Conservation (phyloP, 2,113 vertebrate species). For the Phrynocephalus versicolor region DNA sequence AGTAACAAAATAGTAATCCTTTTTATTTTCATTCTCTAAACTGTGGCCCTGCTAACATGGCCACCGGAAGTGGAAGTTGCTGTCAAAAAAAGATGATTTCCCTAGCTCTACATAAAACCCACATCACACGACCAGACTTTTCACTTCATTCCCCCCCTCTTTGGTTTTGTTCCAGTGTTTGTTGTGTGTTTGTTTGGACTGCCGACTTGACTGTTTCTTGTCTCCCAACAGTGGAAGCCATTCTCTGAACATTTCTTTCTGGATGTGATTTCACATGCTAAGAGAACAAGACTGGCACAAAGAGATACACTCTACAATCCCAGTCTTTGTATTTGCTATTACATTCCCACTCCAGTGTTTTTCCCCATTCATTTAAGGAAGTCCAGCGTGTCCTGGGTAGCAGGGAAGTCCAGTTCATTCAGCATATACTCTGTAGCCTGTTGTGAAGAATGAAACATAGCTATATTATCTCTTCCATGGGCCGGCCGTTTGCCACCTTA, state of each 20-base stretch:
- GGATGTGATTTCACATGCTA: slow-evolving; percentile 4
- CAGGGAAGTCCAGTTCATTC: slow-evolving; percentile 39
- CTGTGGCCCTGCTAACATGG: too few species aligned
- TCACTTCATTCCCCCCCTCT: not conserved
- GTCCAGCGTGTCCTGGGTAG: slow-evolving; percentile 39
- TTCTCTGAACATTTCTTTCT: slow-evolving; percentile 19
- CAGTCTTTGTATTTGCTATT: slow-evolving; percentile 21
- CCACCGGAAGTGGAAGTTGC: too few species aligned
- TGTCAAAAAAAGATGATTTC: too few species aligned
- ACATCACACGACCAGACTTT: too few species aligned
- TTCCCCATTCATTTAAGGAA: slow-evolving; percentile 38
- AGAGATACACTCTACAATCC: not conserved
- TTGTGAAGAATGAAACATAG: slow-evolving; percentile 45
- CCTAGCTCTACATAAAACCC: too few species aligned
- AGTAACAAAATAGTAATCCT: too few species aligned
- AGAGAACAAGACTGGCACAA: not conserved
- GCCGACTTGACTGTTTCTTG: not conserved
- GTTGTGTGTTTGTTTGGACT: slow-evolving; percentile 29
- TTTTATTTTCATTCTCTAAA: too few species aligned
- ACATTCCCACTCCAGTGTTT: not conserved
- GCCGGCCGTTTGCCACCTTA: slow-evolving; percentile 44
- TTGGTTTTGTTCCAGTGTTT: not conserved
- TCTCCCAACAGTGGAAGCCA: slow-evolving; percentile 21
- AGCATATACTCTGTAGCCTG: slow-evolving; percentile 47
- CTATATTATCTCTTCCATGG: slow-evolving; percentile 40